Conservation (phyloP, 2,113 vertebrate species). For the Cariama cristata region DNA sequence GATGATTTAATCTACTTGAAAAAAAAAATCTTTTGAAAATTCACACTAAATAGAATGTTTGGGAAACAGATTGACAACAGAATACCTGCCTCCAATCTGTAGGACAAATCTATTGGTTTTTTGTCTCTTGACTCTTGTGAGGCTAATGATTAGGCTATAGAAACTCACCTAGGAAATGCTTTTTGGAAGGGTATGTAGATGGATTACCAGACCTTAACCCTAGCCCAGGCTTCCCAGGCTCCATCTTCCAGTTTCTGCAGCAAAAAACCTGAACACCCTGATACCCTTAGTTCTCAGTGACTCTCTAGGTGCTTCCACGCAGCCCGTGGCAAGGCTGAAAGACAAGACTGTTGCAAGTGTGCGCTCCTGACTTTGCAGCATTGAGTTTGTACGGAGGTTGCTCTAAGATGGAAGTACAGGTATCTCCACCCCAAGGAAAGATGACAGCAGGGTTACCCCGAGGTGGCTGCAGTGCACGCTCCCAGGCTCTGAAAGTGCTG, state of each 20-base stretch:
- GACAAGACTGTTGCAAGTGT: neutral
- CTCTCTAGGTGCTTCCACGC: neutral
- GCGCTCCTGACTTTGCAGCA: neutral
- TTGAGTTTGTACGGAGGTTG: neutral
- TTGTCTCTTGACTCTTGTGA: neutral
- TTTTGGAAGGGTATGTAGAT: neutral
- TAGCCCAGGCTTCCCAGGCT: neutral
- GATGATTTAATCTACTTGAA: neutral
- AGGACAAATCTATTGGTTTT: neutral
- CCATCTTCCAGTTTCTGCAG: neutral
- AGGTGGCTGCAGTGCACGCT: neutral
- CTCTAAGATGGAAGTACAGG: neutral
- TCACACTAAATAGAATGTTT: neutral
- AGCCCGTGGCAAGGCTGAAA: neutral
- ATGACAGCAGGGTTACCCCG: rapidly evolving
- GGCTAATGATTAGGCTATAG: neutral
- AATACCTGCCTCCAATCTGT: neutral
- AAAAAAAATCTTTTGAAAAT: neutral
- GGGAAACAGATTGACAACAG: neutral
- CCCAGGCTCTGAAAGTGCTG: neutral
- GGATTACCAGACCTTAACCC: neutral
- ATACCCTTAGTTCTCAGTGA: neutral
- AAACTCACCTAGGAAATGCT: neutral
- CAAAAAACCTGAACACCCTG: neutral
- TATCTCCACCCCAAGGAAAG: neutral